These are phyloP conservation scores for Crax fasciolata DNA, from an alignment of 2,797 vertebrate species.

Conservation along the genomic window DNA sequence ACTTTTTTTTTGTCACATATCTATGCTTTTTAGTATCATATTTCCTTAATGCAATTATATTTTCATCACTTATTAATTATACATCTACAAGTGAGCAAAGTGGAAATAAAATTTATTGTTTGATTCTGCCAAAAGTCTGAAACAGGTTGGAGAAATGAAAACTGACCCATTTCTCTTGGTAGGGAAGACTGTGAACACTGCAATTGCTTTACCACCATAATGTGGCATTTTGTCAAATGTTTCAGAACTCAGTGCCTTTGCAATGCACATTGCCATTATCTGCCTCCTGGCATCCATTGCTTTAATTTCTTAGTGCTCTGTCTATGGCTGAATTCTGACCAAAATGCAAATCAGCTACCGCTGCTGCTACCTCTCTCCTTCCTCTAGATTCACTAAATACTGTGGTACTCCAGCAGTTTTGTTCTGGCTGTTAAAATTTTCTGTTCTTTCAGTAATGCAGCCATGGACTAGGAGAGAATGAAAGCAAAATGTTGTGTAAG, in stretches of 20 bases:
- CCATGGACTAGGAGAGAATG: conserved; percentile 15
- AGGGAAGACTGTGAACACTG: background rate
- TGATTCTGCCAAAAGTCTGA: background rate
- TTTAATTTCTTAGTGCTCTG: background rate
- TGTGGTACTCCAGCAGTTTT: background rate
- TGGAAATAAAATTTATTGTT: background rate
- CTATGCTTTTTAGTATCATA: background rate
- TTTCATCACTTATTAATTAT: background rate
- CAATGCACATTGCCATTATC: background rate
- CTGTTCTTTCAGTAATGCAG: conserved; percentile 40
- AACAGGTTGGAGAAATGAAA: background rate
- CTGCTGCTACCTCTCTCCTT: background rate
- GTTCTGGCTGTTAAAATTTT: background rate
- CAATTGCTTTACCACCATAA: background rate
- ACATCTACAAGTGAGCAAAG: background rate
- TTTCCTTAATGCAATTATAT: background rate
- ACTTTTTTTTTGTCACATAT: background rate
- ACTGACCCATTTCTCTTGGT: background rate
- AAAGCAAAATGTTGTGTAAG: conserved; percentile 26
- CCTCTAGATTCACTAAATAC: background rate
- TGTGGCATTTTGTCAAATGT: background rate
- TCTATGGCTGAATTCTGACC: background rate
- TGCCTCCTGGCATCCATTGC: background rate
- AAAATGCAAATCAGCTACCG: background rate
- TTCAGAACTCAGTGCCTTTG: background rate